A percentile compares a stretch with the other conserved stretches of the same genome.
Conservation (phyloP, 2,113 vertebrate species). For the Haemorhous mexicanus region DNA sequence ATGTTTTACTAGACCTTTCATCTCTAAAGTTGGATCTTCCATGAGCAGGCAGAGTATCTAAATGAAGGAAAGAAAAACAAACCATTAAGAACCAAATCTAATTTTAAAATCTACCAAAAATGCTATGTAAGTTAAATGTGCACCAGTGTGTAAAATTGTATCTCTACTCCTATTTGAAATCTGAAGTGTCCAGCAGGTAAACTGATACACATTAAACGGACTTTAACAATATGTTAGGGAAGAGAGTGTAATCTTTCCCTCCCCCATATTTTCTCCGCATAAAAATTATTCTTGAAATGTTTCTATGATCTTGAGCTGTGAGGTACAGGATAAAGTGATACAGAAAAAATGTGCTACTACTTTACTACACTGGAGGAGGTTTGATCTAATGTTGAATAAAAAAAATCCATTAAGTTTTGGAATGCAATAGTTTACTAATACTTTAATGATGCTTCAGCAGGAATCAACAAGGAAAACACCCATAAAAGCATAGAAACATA, state of each 20-base stretch:
- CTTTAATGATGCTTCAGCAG: background rate
- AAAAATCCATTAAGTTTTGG: background rate
- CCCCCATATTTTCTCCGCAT: background rate
- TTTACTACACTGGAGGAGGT: background rate
- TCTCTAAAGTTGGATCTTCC: slow-evolving; percentile 89
- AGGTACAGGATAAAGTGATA: background rate
- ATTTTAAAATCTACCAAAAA: background rate
- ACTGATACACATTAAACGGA: background rate
- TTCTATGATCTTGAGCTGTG: background rate
- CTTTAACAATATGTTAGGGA: background rate
- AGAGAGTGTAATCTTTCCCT: background rate
- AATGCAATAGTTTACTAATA: background rate
- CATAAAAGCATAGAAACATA: background rate
- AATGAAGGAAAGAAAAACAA: slow-evolving; percentile 12
- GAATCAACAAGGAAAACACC: background rate
- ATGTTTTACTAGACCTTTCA: slow-evolving; percentile 92
- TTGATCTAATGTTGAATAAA: background rate
- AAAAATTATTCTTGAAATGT: background rate
- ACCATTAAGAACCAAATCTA: background rate
- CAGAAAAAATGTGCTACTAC: background rate
- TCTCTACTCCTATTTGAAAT: background rate
- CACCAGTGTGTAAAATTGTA: background rate
- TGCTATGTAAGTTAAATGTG: background rate
- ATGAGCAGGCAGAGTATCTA: slow-evolving; percentile 87
- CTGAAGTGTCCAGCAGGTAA: background rate